phyloP scores from a whole-genome alignment of 1,140 invertebrate genomes.

The Chlorops oryzae region DNA sequence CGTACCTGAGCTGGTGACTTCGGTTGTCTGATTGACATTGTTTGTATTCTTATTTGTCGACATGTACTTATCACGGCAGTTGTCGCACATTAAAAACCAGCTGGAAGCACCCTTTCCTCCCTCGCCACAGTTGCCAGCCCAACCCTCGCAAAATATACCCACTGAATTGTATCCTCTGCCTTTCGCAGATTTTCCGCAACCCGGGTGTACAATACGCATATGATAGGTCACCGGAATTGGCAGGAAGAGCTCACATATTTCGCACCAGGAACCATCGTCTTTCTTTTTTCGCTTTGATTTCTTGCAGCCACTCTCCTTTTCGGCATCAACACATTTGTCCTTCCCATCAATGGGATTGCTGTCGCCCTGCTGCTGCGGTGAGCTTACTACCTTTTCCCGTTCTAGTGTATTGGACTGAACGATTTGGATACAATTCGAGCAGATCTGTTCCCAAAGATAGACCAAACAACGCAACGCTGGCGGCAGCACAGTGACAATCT shows the following conservation, averaged over 20 bases:
- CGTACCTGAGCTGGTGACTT: constrained; percentile 21
- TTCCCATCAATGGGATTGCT: constrained; percentile 25
- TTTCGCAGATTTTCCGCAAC: constrained; percentile 77
- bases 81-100: constrained; percentile 90
- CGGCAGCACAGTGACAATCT: constrained; percentile 60
- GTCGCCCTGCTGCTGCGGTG: constrained; percentile 20
- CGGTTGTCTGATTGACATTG: constrained; percentile 32
- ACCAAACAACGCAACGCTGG: constrained; percentile 78
- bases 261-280: constrained; percentile 58
- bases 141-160: constrained; percentile 78
- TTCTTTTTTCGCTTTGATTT: constrained; percentile 56
- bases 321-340: constrained; percentile 48
- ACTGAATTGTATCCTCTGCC: constrained; percentile 81
- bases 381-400: constrained; percentile 19
- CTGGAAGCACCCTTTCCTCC: constrained; percentile 72
- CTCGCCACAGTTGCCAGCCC: constrained; percentile 84
- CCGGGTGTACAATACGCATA: constrained; percentile 82
- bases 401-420: constrained; percentile 42
- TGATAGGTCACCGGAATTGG: constrained; percentile 77
- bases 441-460: constrained; percentile 85
- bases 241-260: constrained; percentile 75
- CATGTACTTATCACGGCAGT: constrained; percentile 77
- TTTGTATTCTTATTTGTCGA: constrained; percentile 51
- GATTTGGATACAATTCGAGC: constrained; percentile 59
- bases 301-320: constrained; percentile 53